A percentile compares a stretch with the other conserved stretches of the same genome.
Evolutionary conservation across 2,888 invertebrate genomes (phyloP).

Genomic region (Mythimna impura): DNA sequence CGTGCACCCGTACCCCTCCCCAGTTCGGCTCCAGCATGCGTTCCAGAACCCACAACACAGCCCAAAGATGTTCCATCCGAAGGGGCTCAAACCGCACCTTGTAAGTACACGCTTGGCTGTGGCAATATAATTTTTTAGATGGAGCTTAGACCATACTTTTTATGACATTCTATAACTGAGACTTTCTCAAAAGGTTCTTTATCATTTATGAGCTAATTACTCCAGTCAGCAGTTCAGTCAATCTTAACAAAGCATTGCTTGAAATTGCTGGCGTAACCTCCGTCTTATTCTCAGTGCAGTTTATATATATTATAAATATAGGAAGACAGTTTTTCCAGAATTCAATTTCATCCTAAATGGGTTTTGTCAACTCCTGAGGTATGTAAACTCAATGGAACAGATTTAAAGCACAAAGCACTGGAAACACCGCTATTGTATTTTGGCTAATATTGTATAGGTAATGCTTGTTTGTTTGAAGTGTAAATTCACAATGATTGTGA

Average conservation of each 20-base stretch:
- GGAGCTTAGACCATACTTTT: conserved; percentile 7
- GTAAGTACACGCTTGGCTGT: conserved; percentile 77
- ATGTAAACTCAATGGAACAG: conserved; percentile 4
- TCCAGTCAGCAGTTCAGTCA: not conserved
- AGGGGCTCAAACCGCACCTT: conserved; percentile 91
- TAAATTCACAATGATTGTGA: conserved; percentile 7
- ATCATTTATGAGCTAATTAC: not conserved
- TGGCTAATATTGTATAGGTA: conserved; percentile 4
- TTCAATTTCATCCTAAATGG: conserved; percentile 3
- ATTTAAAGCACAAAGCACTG: conserved; percentile 15
- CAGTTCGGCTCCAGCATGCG: conserved; percentile 91
- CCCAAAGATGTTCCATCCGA: conserved; percentile 91
- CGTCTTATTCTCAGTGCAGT: not conserved
- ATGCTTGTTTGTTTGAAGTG: not conserved
- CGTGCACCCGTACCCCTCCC: conserved; percentile 93
- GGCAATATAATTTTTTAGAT: not conserved
- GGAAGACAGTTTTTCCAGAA: conserved; percentile 8
- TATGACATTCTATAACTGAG: not conserved
- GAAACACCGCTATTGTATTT: conserved; percentile 2
- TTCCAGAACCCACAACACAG: conserved; percentile 89
- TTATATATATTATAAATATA: not conserved
- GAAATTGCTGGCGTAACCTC: not conserved
- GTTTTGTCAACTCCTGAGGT: conserved; percentile 17
- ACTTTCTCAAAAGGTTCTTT: not conserved
- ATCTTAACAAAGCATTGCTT: not conserved